Evolutionary conservation across 2,888 invertebrate genomes (phyloP).

Genomic region (Pediacus dermestoides): DNA sequence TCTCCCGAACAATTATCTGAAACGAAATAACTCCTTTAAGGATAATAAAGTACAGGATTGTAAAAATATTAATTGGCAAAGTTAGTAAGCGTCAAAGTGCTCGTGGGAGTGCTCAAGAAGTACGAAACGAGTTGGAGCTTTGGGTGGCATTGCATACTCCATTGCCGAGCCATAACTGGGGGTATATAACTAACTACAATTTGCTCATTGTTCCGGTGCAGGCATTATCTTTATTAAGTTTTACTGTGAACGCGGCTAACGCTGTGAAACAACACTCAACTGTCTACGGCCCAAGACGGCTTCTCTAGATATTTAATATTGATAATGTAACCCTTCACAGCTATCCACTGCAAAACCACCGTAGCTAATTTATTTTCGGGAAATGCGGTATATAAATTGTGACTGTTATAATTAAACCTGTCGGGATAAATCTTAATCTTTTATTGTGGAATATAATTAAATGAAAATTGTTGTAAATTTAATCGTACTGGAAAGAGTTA

Average conservation of each 20-base stretch:
- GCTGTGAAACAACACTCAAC: constrained; percentile 40
- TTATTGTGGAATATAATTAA: constrained; percentile 15
- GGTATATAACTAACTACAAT: constrained; percentile 44
- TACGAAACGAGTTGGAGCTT: constrained; percentile 7
- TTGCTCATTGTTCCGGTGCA: constrained; percentile 47
- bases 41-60: constrained; percentile 46
- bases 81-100: constrained; percentile 41
- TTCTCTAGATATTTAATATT: constrained; percentile 43
- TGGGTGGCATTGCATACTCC: constrained; percentile 3
- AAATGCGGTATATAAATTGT: constrained; percentile 38
- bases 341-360: constrained; percentile 33
- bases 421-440: constrained; percentile 23
- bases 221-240: constrained; percentile 49
- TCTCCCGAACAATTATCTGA: constrained; percentile 40
- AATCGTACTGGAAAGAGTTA: too few species aligned
- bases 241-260: constrained; percentile 38
- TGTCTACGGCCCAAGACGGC: constrained; percentile 39
- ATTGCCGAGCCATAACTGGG: constrained; percentile 20
- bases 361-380: constrained; percentile 40
- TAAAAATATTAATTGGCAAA: constrained; percentile 50
- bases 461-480: too few species aligned
- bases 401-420: constrained; percentile 38
- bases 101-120: constrained; percentile 35
- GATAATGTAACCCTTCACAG: constrained; percentile 44
- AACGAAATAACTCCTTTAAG: constrained; percentile 42